Base-by-base conservation (phyloP, 2,888 invertebrate species). In the Polia nebulosa region DNA sequence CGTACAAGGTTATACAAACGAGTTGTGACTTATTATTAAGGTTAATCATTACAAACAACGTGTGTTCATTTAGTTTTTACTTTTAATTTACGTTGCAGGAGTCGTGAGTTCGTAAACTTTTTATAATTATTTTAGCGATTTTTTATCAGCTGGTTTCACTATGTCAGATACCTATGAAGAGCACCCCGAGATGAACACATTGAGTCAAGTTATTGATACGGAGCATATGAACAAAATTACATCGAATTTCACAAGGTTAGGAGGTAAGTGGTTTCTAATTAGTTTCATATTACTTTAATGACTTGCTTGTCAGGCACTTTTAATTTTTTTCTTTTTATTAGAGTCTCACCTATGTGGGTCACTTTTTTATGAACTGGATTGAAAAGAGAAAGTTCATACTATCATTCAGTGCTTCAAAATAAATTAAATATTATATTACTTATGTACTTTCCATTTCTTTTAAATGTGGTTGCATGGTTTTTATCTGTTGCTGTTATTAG, bases 191-290 rank as follows among this genome's bases (percentile, higher is more conserved):
- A 94, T 95, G 94, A 89, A 85, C 62, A 83, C 85, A 58, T 82
- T 94, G 74, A 95, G 95, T 84, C 90, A 90, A 88, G 89, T 96
- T 66, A 93, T 96, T 76, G 91, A 90, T 63, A 83, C 90, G 78
- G 91, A 92, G 41, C 90, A 92, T 71, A 93, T 95, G 92, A 81
- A 87, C 68, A 90, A 83, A 62, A 96, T 96, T 72, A 86, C 88
- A 27, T 85, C 89, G 4, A 95, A 96, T 83, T 96, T 96, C 82
- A 86, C 85, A 69, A 90, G 96, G 75, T 80, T 96, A 67, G 88
- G 91, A 89, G 96, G 96, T 96, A 90, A 89, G 87, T 82, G 56
- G 13, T 49, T 51, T 55, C 17, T 61, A 78, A 72, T 52, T 51
- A 59, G 32, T 41, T 55, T 20, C 20, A n/a, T 58, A 62, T 20